A percentile compares a stretch with the other conserved stretches of the same genome.
These are phyloP conservation scores for Thera britannica DNA, from an alignment of 2,888 invertebrate genomes.

Conservation along the genomic window DNA sequence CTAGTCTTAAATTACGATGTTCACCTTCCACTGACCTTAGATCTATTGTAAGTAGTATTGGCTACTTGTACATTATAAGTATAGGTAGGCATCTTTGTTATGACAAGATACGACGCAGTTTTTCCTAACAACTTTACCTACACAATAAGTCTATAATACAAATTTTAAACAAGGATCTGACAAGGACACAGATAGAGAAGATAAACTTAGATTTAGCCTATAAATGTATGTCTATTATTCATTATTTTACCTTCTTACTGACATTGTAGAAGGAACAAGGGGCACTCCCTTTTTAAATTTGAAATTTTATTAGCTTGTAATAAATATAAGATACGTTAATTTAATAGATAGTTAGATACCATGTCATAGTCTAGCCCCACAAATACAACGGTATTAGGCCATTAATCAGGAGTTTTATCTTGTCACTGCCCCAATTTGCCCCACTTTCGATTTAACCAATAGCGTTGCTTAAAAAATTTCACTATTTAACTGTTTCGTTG, in stretches of 20 bases:
- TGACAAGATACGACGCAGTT: too few relatives aligned
- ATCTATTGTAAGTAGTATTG: not conserved
- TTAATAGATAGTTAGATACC: too few relatives aligned
- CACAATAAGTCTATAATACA: too few relatives aligned
- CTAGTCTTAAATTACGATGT: slow-evolving; percentile 16
- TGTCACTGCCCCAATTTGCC: slow-evolving; percentile 5
- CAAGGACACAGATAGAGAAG: too few relatives aligned
- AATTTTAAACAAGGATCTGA: too few relatives aligned
- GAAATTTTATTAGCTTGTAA: not conserved
- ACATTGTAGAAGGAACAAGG: not conserved
- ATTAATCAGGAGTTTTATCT: slow-evolving; percentile 2
- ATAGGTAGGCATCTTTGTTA: too few relatives aligned
- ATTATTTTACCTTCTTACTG: not conserved
- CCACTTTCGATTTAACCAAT: slow-evolving; percentile 26
- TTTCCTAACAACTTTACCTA: too few relatives aligned
- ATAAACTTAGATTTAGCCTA: too few relatives aligned
- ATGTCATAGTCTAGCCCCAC: not conserved
- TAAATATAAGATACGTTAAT: too few relatives aligned
- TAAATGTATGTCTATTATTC: too few relatives aligned
- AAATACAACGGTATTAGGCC: not conserved
- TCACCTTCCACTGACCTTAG: slow-evolving; percentile 18
- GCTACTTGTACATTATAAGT: too few relatives aligned
- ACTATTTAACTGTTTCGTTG: slow-evolving; percentile 15
- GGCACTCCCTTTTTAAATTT: not conserved
- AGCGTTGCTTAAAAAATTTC: slow-evolving; percentile 25